Evolutionary conservation across 2,113 vertebrate species (phyloP).

Genomic region (Oryzias melastigma): DNA sequence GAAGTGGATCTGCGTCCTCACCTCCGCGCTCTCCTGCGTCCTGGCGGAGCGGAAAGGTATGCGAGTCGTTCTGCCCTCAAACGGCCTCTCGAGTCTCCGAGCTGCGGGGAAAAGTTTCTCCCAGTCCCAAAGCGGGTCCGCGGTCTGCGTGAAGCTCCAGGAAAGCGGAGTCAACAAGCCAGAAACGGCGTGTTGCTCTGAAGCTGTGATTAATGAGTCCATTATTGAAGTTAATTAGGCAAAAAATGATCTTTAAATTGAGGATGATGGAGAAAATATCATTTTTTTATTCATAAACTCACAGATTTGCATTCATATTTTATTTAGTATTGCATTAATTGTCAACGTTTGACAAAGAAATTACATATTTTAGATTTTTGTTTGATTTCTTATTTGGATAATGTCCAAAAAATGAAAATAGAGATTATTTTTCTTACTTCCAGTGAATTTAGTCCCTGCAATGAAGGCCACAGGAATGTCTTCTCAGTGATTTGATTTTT

Average conservation of each 20-base stretch:
- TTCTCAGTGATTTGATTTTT: conserved; percentile 9
- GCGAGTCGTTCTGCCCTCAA: conserved; percentile 8
- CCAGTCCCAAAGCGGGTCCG: conserved; percentile 15
- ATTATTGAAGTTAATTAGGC: background rate
- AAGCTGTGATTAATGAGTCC: background rate
- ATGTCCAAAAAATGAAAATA: no score
- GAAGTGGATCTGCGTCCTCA: conserved; percentile 64
- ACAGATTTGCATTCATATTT: no score
- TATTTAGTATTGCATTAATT: no score
- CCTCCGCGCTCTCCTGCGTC: conserved; percentile 53
- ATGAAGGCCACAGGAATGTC: conserved; percentile 33
- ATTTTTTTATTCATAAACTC: no score
- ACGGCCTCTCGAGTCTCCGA: background rate
- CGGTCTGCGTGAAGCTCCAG: conserved; percentile 19
- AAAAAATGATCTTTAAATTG: background rate
- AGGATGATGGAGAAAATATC: conserved; percentile 7
- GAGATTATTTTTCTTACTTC: background rate
- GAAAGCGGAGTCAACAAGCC: background rate
- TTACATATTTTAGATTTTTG: no score
- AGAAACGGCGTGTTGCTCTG: background rate
- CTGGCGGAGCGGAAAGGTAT: conserved; percentile 77
- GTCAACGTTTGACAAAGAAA: no score
- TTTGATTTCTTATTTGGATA: no score
- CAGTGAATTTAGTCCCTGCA: conserved; percentile 36
- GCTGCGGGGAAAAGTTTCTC: conserved; percentile 52